Evolutionary conservation across 53 echinoderm and acorn worm genomes (phyloP), one percentile per base, ranked within the genome.

Genomic region (Luidia sarsii): DNA sequence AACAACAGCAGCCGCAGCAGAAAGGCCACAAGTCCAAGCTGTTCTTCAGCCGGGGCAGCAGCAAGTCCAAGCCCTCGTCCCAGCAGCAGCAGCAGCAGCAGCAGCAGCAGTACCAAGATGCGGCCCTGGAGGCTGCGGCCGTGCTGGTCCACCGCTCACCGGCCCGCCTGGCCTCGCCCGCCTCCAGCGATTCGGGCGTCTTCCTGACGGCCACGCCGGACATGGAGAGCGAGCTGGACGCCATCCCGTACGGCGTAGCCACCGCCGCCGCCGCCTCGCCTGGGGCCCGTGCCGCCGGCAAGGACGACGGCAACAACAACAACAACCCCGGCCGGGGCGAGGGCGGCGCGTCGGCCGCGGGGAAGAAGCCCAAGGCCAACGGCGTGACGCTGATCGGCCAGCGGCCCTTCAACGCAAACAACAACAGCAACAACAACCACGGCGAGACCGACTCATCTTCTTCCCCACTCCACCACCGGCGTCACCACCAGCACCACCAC

Each of bases 131-230:
- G n/a, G 25, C 63, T 2, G 20, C 14, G n/a, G 33, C 63, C 1
- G 10, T 34, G 11, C 30, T 30, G 0, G 30, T 63, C 20, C 33
- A 35, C n/a, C 63, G 63, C 2, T 82, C 82, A 32, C 69, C 82
- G 38, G 57, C 82, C 13, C 68, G 68, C n/a, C 60, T 68, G 14
- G 51, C 69, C 3, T 82, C 82, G 11, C 68, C 82, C 8, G 82
- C 82, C 2, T 82, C 82, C 15, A 82, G 82, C 33, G 82, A 82
- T 50, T 82, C 82, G 2, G 82, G 82, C 5, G 82, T 82, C 27
- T 82, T 82, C 18, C 68, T 82, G 36, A 82, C 67, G 13, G 49
- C 68, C 23, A 68, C 82, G 41, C 56, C 82, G n/a, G 82, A 82
- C 46, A 11, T 82, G 39, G 82, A 82, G 43, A 33, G 41, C 25